Conservation (phyloP, 2,113 vertebrate species). For the Apistogramma diplotaenia region DNA sequence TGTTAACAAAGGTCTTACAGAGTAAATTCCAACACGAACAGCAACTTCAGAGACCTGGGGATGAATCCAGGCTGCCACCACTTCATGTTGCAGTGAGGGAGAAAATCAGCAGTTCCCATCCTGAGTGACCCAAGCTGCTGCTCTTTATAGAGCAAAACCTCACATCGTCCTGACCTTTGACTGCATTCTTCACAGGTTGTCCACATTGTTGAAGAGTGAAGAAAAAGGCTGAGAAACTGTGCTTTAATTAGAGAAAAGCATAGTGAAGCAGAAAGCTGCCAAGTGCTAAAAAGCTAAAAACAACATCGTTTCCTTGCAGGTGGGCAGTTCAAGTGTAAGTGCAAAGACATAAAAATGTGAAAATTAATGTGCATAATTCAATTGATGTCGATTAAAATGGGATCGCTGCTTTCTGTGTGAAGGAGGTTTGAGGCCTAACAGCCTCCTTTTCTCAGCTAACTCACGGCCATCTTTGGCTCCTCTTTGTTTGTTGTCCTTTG, state of each 20-base stretch:
- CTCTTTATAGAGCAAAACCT: not conserved
- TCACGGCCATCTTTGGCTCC: not conserved
- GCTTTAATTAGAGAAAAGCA: not conserved
- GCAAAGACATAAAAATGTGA: not conserved
- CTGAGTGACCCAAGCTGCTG: not conserved
- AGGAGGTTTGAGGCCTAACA: rapidly evolving
- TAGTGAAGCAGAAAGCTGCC: not conserved
- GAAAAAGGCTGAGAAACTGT: not conserved
- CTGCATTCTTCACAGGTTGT: not conserved
- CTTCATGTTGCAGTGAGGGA: not conserved
- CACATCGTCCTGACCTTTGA: not conserved
- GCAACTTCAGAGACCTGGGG: not conserved
- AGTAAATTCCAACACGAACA: not conserved
- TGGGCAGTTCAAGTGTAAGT: not conserved
- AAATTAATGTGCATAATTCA: not conserved
- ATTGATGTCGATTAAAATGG: not conserved
- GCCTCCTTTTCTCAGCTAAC: not conserved
- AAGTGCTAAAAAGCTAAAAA: not conserved
- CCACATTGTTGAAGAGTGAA: not conserved
- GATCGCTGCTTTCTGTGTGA: not conserved
- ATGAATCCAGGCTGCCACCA: not conserved
- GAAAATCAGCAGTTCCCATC: not conserved
- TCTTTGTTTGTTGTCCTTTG: rapidly evolving
- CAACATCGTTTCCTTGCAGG: not conserved
- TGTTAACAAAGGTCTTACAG: not conserved